phyloP scores from a whole-genome alignment of 2,113 vertebrate species.

The Mastomys natalensis region DNA sequence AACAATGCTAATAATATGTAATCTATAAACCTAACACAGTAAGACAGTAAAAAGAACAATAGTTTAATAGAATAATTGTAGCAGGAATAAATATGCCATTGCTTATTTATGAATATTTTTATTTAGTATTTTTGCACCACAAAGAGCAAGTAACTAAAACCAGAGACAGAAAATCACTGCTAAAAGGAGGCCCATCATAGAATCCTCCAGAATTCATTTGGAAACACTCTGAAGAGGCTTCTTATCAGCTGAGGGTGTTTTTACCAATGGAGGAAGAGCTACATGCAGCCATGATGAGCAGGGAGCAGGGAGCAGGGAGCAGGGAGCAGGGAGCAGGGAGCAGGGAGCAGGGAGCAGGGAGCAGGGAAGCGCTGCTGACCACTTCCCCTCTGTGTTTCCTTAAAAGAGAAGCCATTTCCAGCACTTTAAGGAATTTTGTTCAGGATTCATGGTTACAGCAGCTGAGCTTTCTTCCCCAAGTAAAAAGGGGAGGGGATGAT shows the following conservation, averaged over 20 bases:
- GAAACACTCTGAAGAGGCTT: neutral
- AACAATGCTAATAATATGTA: neutral
- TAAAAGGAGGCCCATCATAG: neutral
- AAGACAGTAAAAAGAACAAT: neutral
- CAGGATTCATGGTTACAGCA: neutral
- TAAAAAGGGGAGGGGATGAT: neutral
- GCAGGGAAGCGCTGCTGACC: neutral
- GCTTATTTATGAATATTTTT: neutral
- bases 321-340: neutral
- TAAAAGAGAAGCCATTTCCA: neutral
- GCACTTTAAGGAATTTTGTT: neutral
- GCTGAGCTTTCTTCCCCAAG: neutral
- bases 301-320: no score
- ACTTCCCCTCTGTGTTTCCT: neutral
- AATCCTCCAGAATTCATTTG: neutral
- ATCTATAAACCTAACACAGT: neutral
- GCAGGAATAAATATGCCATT: neutral
- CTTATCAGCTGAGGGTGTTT: neutral
- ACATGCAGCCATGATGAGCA: neutral
- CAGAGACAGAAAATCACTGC: neutral
- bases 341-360: fast-evolving
- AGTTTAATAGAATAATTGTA: neutral
- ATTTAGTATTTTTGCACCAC: neutral
- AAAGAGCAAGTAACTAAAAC: neutral
- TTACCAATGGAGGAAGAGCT: neutral